phyloP scores from a whole-genome alignment of 2,888 invertebrate species.

The Cyclophora punctaria region DNA sequence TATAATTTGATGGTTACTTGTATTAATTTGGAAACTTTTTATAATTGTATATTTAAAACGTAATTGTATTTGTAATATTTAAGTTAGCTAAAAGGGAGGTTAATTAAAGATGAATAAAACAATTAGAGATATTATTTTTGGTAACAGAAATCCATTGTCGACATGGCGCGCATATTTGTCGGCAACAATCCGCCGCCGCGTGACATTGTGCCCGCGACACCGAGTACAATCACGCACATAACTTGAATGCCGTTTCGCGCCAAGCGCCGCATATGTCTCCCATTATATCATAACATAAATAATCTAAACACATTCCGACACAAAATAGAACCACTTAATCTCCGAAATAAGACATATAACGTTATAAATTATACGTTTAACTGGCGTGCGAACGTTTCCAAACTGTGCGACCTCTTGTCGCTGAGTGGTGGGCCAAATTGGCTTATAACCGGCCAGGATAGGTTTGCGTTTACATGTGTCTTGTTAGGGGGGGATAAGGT shows the following conservation, averaged over 20 bases:
- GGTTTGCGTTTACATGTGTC: background rate
- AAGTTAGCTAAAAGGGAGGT: too few species aligned
- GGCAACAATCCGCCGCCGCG: background rate
- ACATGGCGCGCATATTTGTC: too few species aligned
- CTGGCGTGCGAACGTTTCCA: conserved; percentile 30
- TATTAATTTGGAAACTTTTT: too few species aligned
- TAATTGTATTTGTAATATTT: too few species aligned
- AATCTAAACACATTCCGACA: conserved; percentile 27
- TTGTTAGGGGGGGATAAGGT: conserved; percentile 4
- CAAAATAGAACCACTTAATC: conserved; percentile 33
- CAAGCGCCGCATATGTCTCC: conserved; percentile 12
- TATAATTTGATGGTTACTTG: too few species aligned
- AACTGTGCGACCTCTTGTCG: conserved; percentile 31
- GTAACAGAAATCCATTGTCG: too few species aligned
- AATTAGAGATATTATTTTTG: too few species aligned
- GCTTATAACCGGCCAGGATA: conserved; percentile 20
- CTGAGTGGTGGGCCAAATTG: conserved; percentile 41
- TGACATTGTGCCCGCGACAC: background rate
- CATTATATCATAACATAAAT: conserved; percentile 27
- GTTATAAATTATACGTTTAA: conserved; percentile 31
- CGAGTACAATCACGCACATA: conserved; percentile 1
- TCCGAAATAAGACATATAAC: conserved; percentile 38
- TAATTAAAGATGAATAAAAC: too few species aligned
- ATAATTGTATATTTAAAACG: too few species aligned
- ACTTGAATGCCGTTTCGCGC: conserved; percentile 6